phyloP scores from a whole-genome alignment of 37 sponge, comb jelly and placozoan species.

The Oscarella lobularis region DNA sequence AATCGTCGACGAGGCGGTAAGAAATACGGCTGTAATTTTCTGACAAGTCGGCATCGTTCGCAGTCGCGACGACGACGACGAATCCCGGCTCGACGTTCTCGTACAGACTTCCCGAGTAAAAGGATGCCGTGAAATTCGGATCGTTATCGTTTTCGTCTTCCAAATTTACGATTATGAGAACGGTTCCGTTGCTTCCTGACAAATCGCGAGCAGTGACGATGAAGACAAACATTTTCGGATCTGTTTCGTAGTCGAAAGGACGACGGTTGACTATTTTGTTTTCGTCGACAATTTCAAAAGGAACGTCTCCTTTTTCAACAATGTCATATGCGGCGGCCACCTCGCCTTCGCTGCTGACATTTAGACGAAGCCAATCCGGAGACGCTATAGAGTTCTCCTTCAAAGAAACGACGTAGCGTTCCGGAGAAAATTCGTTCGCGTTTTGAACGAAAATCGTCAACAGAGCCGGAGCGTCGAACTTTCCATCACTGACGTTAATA shows the following conservation, averaged over 20 bases:
- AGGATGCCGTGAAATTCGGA: conserved; percentile 5
- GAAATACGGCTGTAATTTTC: neutral
- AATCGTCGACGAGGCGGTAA: neutral
- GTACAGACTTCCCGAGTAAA: neutral
- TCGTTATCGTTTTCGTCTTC: conserved; percentile 22
- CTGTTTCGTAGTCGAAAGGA: conserved; percentile 31
- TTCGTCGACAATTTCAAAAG: neutral
- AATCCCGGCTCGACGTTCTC: neutral
- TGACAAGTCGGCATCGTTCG: neutral
- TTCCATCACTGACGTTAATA: neutral
- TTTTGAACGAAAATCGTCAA: neutral
- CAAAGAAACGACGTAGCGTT: neutral
- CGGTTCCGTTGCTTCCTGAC: neutral
- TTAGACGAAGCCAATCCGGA: neutral
- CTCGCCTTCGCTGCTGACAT: neutral
- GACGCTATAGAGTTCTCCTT: neutral
- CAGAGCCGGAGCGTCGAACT: neutral
- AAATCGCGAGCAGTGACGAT: conserved; percentile 19
- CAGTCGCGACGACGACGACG: neutral
- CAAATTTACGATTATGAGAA: neutral
- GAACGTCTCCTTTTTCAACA: neutral
- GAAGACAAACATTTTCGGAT: neutral
- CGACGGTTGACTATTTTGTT: conserved; percentile 20
- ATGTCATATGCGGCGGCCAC: neutral
- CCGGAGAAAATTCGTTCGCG: neutral